Evolutionary conservation across 2,797 vertebrate species (phyloP).

Genomic region (Pipistrellus nathusii): DNA sequence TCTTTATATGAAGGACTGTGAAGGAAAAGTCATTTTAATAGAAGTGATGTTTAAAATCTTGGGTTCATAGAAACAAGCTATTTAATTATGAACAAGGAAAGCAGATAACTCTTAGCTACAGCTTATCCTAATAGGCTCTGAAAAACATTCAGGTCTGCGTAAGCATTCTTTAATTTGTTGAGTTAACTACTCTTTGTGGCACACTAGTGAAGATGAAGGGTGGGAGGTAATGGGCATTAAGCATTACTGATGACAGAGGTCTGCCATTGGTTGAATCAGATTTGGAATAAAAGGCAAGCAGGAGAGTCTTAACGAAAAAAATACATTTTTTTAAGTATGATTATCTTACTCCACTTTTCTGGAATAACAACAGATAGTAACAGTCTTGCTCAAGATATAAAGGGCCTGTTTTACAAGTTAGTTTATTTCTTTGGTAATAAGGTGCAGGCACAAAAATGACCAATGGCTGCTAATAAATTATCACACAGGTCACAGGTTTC

Average conservation of each 20-base stretch:
- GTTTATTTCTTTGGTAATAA: slow-evolving; percentile 66
- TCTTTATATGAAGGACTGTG: slow-evolving; percentile 71
- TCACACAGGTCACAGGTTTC: slow-evolving; percentile 61
- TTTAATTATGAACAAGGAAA: slow-evolving; percentile 73
- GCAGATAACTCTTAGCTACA: slow-evolving; percentile 52
- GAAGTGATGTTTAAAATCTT: slow-evolving; percentile 69
- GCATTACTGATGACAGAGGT: background rate
- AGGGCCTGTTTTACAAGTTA: slow-evolving; percentile 77
- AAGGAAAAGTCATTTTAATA: slow-evolving; percentile 75
- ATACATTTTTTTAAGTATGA: background rate
- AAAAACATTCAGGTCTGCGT: slow-evolving; percentile 51
- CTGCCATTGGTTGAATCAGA: slow-evolving; percentile 44
- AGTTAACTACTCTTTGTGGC: background rate
- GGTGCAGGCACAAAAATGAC: slow-evolving; percentile 76
- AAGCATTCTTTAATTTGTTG: slow-evolving; percentile 53
- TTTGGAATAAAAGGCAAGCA: slow-evolving; percentile 41
- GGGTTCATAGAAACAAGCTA: slow-evolving; percentile 55
- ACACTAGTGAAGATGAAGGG: background rate
- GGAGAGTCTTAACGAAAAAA: slow-evolving; percentile 42
- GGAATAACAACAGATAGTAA: slow-evolving; percentile 81
- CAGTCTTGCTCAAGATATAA: slow-evolving; percentile 80
- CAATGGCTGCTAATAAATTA: slow-evolving; percentile 81
- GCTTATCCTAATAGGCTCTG: slow-evolving; percentile 59
- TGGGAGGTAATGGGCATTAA: background rate
- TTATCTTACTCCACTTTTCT: slow-evolving; percentile 80